phyloP scores from a whole-genome alignment of 1,140 invertebrate genomes.

The Gyrodactylus bullatarudis region DNA sequence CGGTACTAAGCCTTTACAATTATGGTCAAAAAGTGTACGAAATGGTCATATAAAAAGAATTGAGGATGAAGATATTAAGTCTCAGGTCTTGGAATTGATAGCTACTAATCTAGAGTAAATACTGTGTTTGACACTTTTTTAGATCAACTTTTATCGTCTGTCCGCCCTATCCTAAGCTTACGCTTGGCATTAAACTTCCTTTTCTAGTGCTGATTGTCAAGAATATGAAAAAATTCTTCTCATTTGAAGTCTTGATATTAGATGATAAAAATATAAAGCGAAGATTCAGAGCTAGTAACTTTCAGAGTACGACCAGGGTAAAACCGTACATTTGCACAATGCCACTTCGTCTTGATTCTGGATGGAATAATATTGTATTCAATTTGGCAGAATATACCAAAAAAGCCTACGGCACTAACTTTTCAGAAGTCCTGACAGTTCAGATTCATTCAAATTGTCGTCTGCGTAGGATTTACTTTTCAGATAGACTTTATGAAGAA shows the following conservation, averaged over 20 bases:
- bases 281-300: slow-evolving; percentile 66
- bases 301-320: slow-evolving; percentile 54
- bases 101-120: slow-evolving; percentile 56
- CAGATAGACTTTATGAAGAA: slow-evolving; percentile 69
- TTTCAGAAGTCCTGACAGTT: slow-evolving; percentile 81
- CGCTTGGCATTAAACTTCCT: slow-evolving; percentile 81
- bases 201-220: slow-evolving; percentile 98
- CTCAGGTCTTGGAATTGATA: slow-evolving; percentile 81
- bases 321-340: slow-evolving; percentile 65
- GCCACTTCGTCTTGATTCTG: slow-evolving; percentile 68
- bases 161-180: slow-evolving; percentile 81
- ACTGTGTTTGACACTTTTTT: slow-evolving; percentile 10
- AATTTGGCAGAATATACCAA: slow-evolving; percentile 90
- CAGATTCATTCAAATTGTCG: slow-evolving; percentile 70
- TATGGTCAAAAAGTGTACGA: slow-evolving; percentile 78
- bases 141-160: slow-evolving; percentile 92
- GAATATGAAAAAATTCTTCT: slow-evolving; percentile 97
- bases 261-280: slow-evolving; percentile 60
- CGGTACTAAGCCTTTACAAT: slow-evolving; percentile 67
- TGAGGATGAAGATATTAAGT: slow-evolving; percentile 95
- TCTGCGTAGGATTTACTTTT: slow-evolving; percentile 71
- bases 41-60: slow-evolving; percentile 96
- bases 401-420: slow-evolving; percentile 89
- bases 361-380: slow-evolving; percentile 95
- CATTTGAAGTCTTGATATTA: slow-evolving; percentile 73